A percentile compares a stretch with the other conserved stretches of the same genome.
Evolutionary conservation across 2,113 vertebrate species (phyloP).

Genomic region (Tichodroma muraria): DNA sequence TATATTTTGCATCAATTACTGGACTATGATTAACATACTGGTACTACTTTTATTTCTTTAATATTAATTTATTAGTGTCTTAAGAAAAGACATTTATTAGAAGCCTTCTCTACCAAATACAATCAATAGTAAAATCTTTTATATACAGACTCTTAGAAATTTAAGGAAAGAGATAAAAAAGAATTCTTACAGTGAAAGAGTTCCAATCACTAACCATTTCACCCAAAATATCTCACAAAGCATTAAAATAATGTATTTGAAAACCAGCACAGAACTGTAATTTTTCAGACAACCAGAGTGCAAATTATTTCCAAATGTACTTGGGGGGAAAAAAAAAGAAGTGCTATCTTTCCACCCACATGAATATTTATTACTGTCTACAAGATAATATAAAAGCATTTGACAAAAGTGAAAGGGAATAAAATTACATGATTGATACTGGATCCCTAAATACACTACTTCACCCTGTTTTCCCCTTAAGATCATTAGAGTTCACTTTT

Average conservation of each 20-base stretch:
- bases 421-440: background rate
- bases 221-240: background rate
- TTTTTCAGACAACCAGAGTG: conserved; percentile 22
- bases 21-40: background rate
- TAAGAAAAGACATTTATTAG: background rate
- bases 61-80: background rate
- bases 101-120: background rate
- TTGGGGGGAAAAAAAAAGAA: background rate
- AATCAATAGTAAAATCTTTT: background rate
- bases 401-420: background rate
- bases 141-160: background rate
- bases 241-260: conserved; percentile 28
- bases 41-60: background rate
- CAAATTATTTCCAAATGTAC: conserved; percentile 46
- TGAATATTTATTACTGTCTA: conserved; percentile 50
- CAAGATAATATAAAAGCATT: background rate
- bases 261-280: conserved; percentile 15
- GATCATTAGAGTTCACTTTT: background rate
- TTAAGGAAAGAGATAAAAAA: background rate
- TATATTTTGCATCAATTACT: background rate
- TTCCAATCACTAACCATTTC: background rate
- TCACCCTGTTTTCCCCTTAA: background rate
- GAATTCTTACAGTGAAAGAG: background rate
- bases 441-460: background rate
- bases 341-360: background rate